phyloP scores from a whole-genome alignment of 2,888 invertebrate species.

The Ochropleura plecta region DNA sequence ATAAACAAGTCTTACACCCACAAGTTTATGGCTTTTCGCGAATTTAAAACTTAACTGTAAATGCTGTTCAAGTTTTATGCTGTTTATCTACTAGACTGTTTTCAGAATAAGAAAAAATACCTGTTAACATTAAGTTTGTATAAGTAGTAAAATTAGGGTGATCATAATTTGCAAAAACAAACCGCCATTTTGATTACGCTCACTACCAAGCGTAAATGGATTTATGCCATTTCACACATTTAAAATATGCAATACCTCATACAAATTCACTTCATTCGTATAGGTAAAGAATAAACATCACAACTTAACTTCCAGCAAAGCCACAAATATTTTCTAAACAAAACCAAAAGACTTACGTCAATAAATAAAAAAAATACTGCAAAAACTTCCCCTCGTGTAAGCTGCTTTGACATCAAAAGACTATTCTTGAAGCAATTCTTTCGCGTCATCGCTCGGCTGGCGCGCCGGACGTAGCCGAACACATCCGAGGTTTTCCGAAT shows the following conservation, averaged over 20 bases:
- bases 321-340: constrained; percentile 1
- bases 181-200: neutral
- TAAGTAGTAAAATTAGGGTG: neutral
- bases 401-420: constrained; percentile 60
- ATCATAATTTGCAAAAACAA: neutral
- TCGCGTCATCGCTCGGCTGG: constrained; percentile 40
- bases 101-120: too few species aligned
- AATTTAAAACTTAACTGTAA: constrained; percentile 8
- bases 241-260: neutral
- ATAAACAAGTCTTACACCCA: constrained; percentile 26
- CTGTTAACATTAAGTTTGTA: neutral
- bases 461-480: constrained; percentile 31
- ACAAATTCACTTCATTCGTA: neutral
- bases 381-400: constrained; percentile 24
- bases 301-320: neutral
- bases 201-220: neutral
- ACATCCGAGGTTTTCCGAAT: constrained; percentile 33
- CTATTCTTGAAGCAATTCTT: constrained; percentile 52
- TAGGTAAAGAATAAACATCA: neutral
- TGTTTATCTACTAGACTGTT: neutral
- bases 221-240: neutral
- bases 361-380: constrained; percentile 36
- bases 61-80: constrained; percentile 6
- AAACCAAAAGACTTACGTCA: constrained; percentile 20
- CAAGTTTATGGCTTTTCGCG: neutral